Percentiles rank a stretch among this genome's conserved stretches.
These are phyloP conservation scores for Eciton burchellii DNA, from an alignment of 1,140 invertebrate species.

Conservation along the genomic window DNA sequence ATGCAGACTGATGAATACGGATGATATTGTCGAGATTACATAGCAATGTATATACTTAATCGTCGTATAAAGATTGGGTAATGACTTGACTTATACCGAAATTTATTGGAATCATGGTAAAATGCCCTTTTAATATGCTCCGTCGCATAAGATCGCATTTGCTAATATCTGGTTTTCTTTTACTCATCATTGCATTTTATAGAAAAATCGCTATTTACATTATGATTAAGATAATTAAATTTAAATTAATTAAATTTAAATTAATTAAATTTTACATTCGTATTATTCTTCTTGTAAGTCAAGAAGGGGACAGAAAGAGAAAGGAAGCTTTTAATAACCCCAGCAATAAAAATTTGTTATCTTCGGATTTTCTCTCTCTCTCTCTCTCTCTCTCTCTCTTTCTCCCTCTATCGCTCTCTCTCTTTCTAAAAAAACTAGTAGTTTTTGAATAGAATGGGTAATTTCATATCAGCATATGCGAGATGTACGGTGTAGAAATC, in stretches of 20 bases:
- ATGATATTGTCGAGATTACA: constrained; percentile 15
- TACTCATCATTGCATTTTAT: not conserved
- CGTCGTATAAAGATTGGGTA: constrained; percentile 9
- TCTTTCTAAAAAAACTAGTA: too few relatives aligned
- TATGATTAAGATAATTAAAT: too few relatives aligned
- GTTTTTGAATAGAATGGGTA: too few relatives aligned
- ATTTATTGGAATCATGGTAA: not conserved
- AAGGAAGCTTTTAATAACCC: too few relatives aligned
- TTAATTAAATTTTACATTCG: too few relatives aligned
- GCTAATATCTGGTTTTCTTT: constrained; percentile 5
- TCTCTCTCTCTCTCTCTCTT: not conserved
- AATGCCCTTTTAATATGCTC: not conserved
- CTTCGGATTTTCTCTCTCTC: not conserved
- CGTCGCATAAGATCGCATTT: constrained; percentile 22
- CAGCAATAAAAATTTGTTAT: too few relatives aligned
- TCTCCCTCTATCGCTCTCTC: not conserved
- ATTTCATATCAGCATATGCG: not conserved
- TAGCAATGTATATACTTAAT: constrained; percentile 14
- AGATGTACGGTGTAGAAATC: constrained; percentile 52
- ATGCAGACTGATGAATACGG: constrained; percentile 41
- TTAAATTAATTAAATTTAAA: too few relatives aligned
- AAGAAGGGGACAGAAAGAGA: too few relatives aligned
- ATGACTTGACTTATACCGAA: constrained; percentile 21
- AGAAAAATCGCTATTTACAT: not conserved
- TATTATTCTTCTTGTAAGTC: too few relatives aligned